phyloP scores from a whole-genome alignment of 2,113 vertebrate species.

The Tiliqua scincoides region DNA sequence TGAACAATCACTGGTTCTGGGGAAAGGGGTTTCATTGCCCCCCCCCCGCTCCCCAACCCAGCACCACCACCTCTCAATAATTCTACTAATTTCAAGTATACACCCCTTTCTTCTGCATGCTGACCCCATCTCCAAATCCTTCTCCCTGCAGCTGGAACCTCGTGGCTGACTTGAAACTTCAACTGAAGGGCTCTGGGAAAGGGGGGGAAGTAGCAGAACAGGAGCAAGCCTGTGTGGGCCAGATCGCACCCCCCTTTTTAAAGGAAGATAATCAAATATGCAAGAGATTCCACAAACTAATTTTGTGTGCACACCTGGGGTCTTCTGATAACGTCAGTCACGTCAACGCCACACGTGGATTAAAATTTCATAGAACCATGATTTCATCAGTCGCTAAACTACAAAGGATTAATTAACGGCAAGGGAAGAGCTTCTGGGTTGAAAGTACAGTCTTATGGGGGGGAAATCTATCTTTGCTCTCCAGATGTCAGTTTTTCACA shows the following conservation, averaged over 20 bases:
- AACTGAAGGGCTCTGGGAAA: not conserved
- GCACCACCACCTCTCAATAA: not conserved
- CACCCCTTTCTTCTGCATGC: not conserved
- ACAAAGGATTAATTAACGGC: constrained; percentile 94
- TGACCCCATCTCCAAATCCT: not conserved
- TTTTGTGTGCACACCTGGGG: constrained; percentile 84
- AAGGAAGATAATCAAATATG: constrained; percentile 83
- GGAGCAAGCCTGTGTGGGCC: not conserved
- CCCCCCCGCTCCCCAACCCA: not conserved
- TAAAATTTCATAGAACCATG: constrained; percentile 78
- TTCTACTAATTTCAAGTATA: not conserved
- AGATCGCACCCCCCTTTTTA: constrained; percentile 18
- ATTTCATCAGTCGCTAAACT: constrained; percentile 81
- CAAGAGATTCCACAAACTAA: constrained; percentile 81
- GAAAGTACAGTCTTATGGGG: constrained; percentile 62
- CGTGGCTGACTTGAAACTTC: fast-evolving
- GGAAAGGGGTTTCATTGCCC: not conserved
- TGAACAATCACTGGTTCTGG: not conserved
- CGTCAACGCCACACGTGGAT: constrained; percentile 63
- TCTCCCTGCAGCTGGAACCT: not conserved
- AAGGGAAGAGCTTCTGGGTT: constrained; percentile 65
- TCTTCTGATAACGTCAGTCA: constrained; percentile 77
- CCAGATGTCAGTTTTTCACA: constrained; percentile 70
- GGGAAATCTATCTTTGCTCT: constrained; percentile 76
- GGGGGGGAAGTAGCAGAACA: not conserved